Conservation (phyloP, 2,888 invertebrate genomes). For the Syrphus vitripennis region DNA sequence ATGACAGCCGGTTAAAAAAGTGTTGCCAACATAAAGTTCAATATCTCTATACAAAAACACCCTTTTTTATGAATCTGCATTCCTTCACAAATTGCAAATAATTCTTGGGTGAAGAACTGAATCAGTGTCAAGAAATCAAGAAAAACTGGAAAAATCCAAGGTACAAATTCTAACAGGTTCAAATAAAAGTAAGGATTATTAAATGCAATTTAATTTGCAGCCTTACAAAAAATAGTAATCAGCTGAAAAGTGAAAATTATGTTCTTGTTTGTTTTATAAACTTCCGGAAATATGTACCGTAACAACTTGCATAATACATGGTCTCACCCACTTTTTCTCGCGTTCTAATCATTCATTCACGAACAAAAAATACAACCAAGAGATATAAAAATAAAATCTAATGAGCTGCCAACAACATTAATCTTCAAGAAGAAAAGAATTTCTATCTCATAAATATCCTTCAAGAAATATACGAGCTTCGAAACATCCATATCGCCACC, state of each 20-base stretch:
- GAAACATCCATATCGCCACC: not conserved
- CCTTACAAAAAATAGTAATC: not conserved
- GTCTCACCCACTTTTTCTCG: not conserved
- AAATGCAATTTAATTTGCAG: not conserved
- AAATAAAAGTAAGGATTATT: not conserved
- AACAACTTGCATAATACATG: not conserved
- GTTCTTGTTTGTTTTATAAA: not conserved
- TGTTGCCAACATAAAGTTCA: too few relatives aligned
- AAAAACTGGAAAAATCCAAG: too few relatives aligned
- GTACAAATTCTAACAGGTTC: not conserved
- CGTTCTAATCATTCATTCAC: slow-evolving; percentile 8
- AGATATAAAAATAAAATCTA: slow-evolving; percentile 44
- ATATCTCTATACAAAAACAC: too few relatives aligned
- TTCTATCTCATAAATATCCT: slow-evolving; percentile 67
- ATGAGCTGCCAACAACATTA: slow-evolving; percentile 65
- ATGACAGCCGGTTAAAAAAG: too few relatives aligned
- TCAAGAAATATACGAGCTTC: slow-evolving; percentile 34
- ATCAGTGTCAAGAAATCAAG: too few relatives aligned
- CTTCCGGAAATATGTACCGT: too few relatives aligned
- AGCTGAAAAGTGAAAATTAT: not conserved
- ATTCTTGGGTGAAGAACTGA: too few relatives aligned
- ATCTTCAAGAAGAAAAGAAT: slow-evolving; percentile 49
- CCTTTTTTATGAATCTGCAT: too few relatives aligned
- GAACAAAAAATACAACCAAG: not conserved
- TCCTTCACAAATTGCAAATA: too few relatives aligned